Base-by-base conservation (phyloP, 2,888 invertebrate species). In the Luperina nickerlii region DNA sequence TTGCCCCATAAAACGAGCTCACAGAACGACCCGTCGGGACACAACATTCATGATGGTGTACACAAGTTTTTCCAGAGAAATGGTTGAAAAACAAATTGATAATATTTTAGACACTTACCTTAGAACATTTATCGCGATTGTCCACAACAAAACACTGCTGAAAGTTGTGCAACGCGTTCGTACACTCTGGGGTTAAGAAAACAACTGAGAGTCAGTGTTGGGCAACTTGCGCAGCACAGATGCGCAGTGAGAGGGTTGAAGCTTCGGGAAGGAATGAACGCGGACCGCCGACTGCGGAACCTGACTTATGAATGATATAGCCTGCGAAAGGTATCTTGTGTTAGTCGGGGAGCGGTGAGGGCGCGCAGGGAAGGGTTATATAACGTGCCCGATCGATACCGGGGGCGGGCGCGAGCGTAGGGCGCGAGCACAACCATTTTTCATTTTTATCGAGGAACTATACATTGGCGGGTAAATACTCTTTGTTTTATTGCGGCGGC, bases 371-470 rank as follows among this genome's bases (percentile, higher is more conserved):
- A 68, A 91, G 93, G 92, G 93, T 96, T 96, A 96, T 92, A 94
- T 96, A 96, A 96, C 94, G 89, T 74, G 87, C 65, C 88, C 86
- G 96, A 96, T 96, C 96, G 95, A 96, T 96, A 96, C 90, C 76
- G 86, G 89, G 93, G 92, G 92, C 92, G 92, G 92, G 90, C 90
- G 90, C 90, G 89, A 84, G 85, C 91, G 90, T 92, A 92, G 92
- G 91, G 89, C 87, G 90, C 92, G 91, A 92, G 85, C 93, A 95
- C 90, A 85, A 94, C 89, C 90, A 81, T 90, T 88, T 91, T 90
- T 91, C 88, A 91, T 90, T 86, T 88, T 86, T 86, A 86, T 82
- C 72, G 63, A 84, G 81, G 88, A 92, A 90, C 91, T 92, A 90
- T 86, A 87, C 83, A 81, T 79, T 81, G 79, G 66, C 78, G 76